Percentiles rank a stretch among this genome's conserved stretches.
phyloP scores from a whole-genome alignment of 2,797 vertebrate genomes.

The Coreius guichenoti region DNA sequence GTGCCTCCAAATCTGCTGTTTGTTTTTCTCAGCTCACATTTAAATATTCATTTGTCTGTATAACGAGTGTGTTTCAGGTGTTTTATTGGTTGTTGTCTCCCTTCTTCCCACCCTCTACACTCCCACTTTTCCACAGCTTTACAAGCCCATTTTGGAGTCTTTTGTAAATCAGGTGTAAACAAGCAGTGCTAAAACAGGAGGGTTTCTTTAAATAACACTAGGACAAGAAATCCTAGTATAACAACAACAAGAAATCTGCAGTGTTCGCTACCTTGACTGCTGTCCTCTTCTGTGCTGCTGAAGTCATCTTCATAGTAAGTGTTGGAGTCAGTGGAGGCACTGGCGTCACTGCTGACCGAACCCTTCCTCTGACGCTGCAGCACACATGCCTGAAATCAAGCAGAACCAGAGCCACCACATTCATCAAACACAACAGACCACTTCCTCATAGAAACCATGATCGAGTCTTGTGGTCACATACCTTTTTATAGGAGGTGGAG shows the following conservation, averaged over 20 bases:
- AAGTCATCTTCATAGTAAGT: slow-evolving; percentile 99
- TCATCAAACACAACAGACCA: not conserved
- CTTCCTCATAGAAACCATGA: not conserved
- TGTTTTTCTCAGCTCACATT: not conserved
- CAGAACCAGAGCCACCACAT: slow-evolving; percentile 15
- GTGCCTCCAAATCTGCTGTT: not conserved
- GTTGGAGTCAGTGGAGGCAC: slow-evolving; percentile 97
- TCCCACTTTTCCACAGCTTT: not conserved
- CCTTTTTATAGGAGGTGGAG: slow-evolving; percentile 98
- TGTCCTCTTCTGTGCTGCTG: slow-evolving; percentile 99
- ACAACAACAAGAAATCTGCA: not conserved
- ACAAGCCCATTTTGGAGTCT: not conserved
- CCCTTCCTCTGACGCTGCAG: slow-evolving; percentile 97
- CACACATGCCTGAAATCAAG: slow-evolving; percentile 87
- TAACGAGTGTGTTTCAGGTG: not conserved
- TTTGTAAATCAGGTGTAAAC: not conserved
- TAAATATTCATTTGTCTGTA: not conserved
- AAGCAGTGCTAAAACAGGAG: not conserved
- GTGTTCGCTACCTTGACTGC: slow-evolving; percentile 90
- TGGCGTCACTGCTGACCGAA: slow-evolving; percentile 96
- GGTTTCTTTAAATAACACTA: not conserved
- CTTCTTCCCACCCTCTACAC: not conserved
- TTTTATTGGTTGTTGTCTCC: not conserved
- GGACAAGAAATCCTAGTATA: too few relatives aligned
- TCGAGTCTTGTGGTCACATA: slow-evolving; percentile 59